phyloP scores from a whole-genome alignment of 2,797 vertebrate species.

The Oreochromis grahami region DNA sequence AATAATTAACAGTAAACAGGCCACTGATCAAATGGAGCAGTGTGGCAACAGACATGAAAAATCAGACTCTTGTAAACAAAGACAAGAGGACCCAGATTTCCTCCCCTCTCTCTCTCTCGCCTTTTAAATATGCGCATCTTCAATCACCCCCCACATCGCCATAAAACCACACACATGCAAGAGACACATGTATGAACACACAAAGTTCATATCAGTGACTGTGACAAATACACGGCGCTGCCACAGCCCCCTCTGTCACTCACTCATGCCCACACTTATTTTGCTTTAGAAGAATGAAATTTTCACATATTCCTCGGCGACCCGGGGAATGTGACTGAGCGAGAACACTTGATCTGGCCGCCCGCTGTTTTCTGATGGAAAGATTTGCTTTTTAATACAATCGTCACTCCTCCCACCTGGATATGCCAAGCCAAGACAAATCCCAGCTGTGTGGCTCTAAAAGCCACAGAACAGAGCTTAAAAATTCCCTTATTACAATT shows the following conservation, averaged over 20 bases:
- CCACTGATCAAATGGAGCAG: conserved; percentile 76
- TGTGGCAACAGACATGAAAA: conserved; percentile 69
- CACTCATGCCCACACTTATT: conserved; percentile 55
- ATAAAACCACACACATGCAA: conserved; percentile 32
- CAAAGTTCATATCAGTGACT: conserved; percentile 15
- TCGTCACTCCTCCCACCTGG: conserved; percentile 75
- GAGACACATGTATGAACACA: conserved; percentile 38
- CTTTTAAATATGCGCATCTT: conserved; percentile 73
- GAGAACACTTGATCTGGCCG: conserved; percentile 77
- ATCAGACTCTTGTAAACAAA: conserved; percentile 73
- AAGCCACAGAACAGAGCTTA: conserved; percentile 64
- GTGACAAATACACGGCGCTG: conserved; percentile 23
- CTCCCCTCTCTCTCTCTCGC: conserved; percentile 35
- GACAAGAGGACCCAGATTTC: conserved; percentile 70
- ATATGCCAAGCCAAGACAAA: conserved; percentile 73
- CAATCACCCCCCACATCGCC: conserved; percentile 25
- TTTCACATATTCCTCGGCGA: conserved; percentile 63
- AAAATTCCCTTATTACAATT: conserved; percentile 70
- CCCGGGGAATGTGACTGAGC: conserved; percentile 69
- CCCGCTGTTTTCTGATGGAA: conserved; percentile 79
- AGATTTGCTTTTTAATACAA: conserved; percentile 81
- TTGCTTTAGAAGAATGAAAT: conserved; percentile 54
- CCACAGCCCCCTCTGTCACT: conserved; percentile 42
- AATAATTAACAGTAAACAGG: conserved; percentile 79
- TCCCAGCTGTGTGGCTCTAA: conserved; percentile 73